phyloP scores from a whole-genome alignment of 1,140 invertebrate species.

The Cephus cinctus region DNA sequence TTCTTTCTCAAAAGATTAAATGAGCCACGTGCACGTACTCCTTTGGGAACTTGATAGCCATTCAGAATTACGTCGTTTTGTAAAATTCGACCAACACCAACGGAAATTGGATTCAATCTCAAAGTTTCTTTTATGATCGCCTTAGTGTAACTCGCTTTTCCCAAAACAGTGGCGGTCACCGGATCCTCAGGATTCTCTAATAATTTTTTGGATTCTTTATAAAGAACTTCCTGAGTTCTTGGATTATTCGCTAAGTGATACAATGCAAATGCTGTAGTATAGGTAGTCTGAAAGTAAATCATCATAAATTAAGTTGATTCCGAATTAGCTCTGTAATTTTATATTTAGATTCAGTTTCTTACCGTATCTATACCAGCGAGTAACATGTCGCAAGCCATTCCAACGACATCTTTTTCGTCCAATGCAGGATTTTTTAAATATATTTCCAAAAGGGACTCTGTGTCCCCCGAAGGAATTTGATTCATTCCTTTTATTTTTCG shows the following conservation, averaged over 20 bases:
- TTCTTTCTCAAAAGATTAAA: conserved; percentile 5
- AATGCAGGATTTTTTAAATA: conserved; percentile 68
- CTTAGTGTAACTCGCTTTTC: conserved; percentile 70
- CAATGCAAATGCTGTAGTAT: conserved; percentile 74
- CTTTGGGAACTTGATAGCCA: conserved; percentile 81
- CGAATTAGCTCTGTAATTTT: conserved; percentile 4
- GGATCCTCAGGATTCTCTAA: conserved; percentile 54
- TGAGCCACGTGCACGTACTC: conserved; percentile 60
- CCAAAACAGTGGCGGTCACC: conserved; percentile 62
- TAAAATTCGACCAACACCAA: conserved; percentile 78
- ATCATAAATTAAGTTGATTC: conserved; percentile 14
- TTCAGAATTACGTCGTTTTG: conserved; percentile 74
- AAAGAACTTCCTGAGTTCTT: conserved; percentile 71
- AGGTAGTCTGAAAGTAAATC: conserved; percentile 70
- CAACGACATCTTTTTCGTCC: conserved; percentile 76
- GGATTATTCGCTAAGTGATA: conserved; percentile 78
- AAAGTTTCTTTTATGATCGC: conserved; percentile 83
- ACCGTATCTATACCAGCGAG: conserved; percentile 87
- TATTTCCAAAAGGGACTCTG: conserved; percentile 61
- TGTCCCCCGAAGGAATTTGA: conserved; percentile 30
- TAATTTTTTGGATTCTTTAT: conserved; percentile 63
- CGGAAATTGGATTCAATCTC: conserved; percentile 78
- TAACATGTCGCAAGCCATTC: conserved; percentile 80
- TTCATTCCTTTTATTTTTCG: conserved; percentile 59
- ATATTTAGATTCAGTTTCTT: conserved; percentile 25